These are phyloP conservation scores for Drosophila paranaensis DNA, from an alignment of 2,888 invertebrate genomes.

Conservation along the genomic window DNA sequence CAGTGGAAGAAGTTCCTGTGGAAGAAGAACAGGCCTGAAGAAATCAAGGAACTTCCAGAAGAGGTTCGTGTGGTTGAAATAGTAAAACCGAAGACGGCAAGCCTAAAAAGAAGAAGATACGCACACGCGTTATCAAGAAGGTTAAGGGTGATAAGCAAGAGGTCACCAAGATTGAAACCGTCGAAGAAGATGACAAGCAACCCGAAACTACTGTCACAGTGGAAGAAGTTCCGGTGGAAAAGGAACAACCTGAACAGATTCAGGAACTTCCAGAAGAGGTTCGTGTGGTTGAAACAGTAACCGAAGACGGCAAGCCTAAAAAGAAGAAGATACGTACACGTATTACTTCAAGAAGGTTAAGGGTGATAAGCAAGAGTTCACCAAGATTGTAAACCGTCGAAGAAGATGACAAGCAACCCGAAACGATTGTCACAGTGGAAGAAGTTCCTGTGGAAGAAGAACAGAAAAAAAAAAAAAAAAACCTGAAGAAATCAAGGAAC, in stretches of 20 bases:
- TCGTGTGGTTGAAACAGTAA: slow-evolving; percentile 12
- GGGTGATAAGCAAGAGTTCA: slow-evolving; percentile 36
- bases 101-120: slow-evolving; percentile 25
- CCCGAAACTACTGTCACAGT: slow-evolving; percentile 32
- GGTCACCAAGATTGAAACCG: slow-evolving; percentile 33
- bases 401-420: slow-evolving; percentile 28
- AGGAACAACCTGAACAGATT: slow-evolving; percentile 14
- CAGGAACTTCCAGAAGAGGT: slow-evolving; percentile 28
- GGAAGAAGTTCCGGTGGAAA: slow-evolving; percentile 19
- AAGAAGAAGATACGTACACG: slow-evolving; percentile 39
- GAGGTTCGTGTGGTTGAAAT: slow-evolving; percentile 40
- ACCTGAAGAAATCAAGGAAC: slow-evolving; percentile 21
- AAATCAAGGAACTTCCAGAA: slow-evolving; percentile 73
- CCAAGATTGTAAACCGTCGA: slow-evolving; percentile 36
- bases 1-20: slow-evolving; percentile 44
- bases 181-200: slow-evolving; percentile 33
- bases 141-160: slow-evolving; percentile 33
- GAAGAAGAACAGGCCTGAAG: slow-evolving; percentile 39
- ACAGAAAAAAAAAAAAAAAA: too few relatives aligned
- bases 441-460: slow-evolving; percentile 21
- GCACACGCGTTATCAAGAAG: slow-evolving; percentile 34
- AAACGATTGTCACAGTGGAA: slow-evolving; percentile 26
- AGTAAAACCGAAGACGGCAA: slow-evolving; percentile 18
- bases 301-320: slow-evolving; percentile 27
- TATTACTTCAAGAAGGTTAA: slow-evolving; percentile 32